Evolutionary conservation across 2,888 invertebrate species (phyloP).

Genomic region (Gortyna flavago): DNA sequence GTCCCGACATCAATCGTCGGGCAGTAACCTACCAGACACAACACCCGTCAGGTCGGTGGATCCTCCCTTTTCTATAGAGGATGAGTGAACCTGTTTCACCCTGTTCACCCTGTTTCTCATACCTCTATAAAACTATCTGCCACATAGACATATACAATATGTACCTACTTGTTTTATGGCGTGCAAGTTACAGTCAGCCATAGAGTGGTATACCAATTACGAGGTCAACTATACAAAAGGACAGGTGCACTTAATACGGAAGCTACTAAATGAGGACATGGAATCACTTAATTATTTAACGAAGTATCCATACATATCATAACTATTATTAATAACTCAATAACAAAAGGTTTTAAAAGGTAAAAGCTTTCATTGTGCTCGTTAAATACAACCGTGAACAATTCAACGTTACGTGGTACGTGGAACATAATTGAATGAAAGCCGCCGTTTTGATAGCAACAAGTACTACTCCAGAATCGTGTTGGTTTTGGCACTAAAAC

Average conservation of each 20-base stretch:
- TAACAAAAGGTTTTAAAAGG: slow-evolving; percentile 26
- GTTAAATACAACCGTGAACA: background rate
- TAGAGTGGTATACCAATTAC: background rate
- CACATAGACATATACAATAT: background rate
- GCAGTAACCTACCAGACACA: background rate
- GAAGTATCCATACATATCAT: background rate
- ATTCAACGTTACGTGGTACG: background rate
- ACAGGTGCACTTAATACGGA: no score
- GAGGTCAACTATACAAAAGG: background rate
- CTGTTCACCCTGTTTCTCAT: background rate
- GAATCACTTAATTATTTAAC: slow-evolving; percentile 1
- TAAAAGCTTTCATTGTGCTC: slow-evolving; percentile 29
- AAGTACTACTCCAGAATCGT: slow-evolving; percentile 3
- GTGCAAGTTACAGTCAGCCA: background rate
- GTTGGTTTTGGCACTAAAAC: slow-evolving; percentile 7
- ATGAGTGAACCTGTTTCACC: no score
- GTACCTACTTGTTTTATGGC: background rate
- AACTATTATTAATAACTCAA: slow-evolving; percentile 18
- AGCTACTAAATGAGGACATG: background rate
- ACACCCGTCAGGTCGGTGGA: no score
- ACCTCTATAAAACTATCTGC: background rate
- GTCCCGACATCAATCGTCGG: background rate
- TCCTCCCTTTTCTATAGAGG: background rate
- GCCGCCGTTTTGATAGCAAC: slow-evolving; percentile 12
- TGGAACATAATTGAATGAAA: slow-evolving; percentile 11